Evolutionary conservation across 2,888 invertebrate species (phyloP).

Genomic region (Athalia circularis): DNA sequence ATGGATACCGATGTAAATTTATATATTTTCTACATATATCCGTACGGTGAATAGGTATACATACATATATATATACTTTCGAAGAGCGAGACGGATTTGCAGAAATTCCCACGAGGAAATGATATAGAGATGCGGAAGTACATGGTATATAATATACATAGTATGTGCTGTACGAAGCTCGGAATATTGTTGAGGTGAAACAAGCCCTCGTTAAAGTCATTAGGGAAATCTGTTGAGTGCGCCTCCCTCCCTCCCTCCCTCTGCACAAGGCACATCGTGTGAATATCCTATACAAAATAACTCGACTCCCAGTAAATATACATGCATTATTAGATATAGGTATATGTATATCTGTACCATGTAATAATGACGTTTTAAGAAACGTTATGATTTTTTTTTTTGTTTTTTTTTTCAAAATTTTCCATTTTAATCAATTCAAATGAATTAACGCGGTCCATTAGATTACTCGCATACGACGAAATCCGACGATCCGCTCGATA

Average conservation of each 20-base stretch:
- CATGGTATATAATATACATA: no score
- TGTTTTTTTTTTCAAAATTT: no score
- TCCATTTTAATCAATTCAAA: no score
- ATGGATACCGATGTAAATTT: constrained; percentile 12
- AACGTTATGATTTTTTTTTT: neutral
- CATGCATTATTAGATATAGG: no score
- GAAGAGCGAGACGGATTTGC: constrained; percentile 38
- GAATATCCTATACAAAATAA: constrained; percentile 31
- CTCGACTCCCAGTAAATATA: neutral
- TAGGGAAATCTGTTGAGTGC: constrained; percentile 44
- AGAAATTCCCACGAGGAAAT: constrained; percentile 40
- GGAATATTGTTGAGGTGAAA: constrained; percentile 42
- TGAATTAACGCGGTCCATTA: no score
- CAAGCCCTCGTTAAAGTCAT: constrained; percentile 44
- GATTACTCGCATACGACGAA: no score
- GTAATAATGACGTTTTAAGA: neutral
- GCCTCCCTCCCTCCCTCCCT: neutral
- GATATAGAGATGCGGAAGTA: constrained; percentile 29
- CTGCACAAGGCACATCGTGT: constrained; percentile 29
- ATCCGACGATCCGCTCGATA: no score
- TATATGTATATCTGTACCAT: constrained; percentile 3
- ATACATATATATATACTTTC: neutral
- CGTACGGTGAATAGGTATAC: neutral
- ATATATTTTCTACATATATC: neutral
- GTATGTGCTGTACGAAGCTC: constrained; percentile 4